Percentiles rank a stretch among this genome's conserved stretches.
phyloP scores from a whole-genome alignment of 2,888 invertebrate species.

The Drosophila maculinotata region DNA sequence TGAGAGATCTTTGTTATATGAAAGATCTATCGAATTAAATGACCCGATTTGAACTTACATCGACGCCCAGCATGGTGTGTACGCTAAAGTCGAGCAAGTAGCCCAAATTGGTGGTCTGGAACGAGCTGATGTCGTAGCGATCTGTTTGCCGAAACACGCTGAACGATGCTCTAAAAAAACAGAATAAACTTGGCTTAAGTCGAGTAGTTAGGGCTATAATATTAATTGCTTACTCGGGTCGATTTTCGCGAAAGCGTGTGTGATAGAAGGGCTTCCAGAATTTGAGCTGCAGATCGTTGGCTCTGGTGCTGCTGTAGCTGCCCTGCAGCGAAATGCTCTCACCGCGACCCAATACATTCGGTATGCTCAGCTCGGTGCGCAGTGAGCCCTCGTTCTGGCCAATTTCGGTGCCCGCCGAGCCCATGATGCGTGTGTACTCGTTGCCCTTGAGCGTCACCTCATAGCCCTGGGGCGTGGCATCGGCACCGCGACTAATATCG shows the following conservation, averaged over 20 bases:
- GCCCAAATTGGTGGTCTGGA: constrained; percentile 92
- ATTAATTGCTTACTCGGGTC: constrained; percentile 88
- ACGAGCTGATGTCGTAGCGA: constrained; percentile 86
- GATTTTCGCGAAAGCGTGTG: constrained; percentile 86
- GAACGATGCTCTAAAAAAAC: constrained; percentile 87
- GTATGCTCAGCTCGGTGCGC: constrained; percentile 88
- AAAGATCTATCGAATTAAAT: too few relatives aligned
- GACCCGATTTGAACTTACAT: constrained; percentile 62
- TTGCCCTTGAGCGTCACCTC: constrained; percentile 94
- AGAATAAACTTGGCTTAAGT: background rate
- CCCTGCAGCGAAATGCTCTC: constrained; percentile 93
- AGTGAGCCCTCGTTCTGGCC: constrained; percentile 97
- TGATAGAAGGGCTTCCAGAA: constrained; percentile 94
- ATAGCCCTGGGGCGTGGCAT: constrained; percentile 92
- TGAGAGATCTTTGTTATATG: too few relatives aligned
- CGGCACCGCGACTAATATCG: constrained; percentile 93
- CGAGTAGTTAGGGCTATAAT: too few relatives aligned
- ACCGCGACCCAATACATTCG: constrained; percentile 95
- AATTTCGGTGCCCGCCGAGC: constrained; percentile 94
- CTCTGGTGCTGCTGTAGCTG: constrained; percentile 92
- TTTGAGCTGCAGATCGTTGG: constrained; percentile 92
- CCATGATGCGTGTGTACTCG: constrained; percentile 93
- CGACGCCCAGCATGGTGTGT: constrained; percentile 86
- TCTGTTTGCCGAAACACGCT: constrained; percentile 89
- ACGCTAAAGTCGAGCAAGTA: constrained; percentile 91